phyloP scores from a whole-genome alignment of 2,797 vertebrate genomes.

The Acropternis orthonyx region DNA sequence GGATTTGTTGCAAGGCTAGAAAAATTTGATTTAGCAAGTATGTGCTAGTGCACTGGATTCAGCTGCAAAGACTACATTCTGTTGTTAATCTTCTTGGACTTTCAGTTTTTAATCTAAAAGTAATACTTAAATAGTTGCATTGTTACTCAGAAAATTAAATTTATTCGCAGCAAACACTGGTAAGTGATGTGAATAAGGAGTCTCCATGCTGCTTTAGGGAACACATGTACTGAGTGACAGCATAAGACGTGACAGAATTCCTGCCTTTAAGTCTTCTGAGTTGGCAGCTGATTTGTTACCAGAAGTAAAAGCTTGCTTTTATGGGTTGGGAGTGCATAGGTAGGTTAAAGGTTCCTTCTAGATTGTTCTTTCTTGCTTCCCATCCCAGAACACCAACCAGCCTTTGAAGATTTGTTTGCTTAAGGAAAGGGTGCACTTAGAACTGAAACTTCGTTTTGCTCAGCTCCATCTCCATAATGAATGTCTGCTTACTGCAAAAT shows the following conservation, averaged over 20 bases:
- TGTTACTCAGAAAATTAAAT: background rate
- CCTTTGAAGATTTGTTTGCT: background rate
- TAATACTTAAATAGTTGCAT: background rate
- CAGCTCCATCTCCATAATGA: background rate
- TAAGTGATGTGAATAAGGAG: background rate
- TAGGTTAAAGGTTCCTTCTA: background rate
- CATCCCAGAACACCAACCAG: fast-evolving
- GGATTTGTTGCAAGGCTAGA: background rate
- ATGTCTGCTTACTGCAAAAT: background rate
- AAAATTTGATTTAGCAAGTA: background rate
- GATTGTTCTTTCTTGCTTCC: background rate
- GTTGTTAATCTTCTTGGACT: background rate
- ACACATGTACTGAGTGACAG: background rate
- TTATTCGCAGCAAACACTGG: background rate
- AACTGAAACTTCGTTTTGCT: background rate
- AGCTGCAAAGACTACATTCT: background rate
- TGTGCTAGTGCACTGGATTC: background rate
- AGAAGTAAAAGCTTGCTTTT: background rate
- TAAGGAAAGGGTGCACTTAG: background rate
- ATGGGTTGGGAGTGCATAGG: background rate
- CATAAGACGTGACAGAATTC: background rate
- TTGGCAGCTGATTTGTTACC: background rate
- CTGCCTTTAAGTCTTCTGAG: background rate
- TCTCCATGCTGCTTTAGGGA: background rate
- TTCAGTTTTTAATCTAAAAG: background rate